Evolutionary conservation across 2,113 vertebrate genomes (phyloP).

Genomic region (Eolophus roseicapilla): DNA sequence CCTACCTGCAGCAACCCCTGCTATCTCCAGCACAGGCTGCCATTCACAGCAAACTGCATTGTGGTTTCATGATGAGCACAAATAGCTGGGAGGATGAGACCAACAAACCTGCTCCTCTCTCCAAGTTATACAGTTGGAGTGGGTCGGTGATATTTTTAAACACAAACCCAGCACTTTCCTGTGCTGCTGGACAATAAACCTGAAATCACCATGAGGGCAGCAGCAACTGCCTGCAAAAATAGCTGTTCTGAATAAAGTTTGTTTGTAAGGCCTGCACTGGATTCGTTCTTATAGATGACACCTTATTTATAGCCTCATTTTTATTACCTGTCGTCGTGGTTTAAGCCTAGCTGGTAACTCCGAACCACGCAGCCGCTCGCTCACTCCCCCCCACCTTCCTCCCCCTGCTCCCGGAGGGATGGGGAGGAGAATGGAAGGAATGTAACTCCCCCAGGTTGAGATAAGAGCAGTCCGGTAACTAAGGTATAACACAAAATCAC

Average conservation of each 20-base stretch:
- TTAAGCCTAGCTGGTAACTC: no score
- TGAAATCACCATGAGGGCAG: not conserved
- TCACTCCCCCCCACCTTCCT: no score
- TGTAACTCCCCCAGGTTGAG: no score
- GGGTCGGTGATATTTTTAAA: fast-evolving
- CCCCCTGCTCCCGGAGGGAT: no score
- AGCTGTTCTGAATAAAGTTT: not conserved
- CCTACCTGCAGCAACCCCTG: not conserved
- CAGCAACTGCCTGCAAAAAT: not conserved
- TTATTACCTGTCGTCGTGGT: not conserved
- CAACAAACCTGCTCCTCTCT: not conserved
- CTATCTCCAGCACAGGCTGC: not conserved
- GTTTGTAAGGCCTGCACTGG: not conserved
- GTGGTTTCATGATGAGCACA: not conserved
- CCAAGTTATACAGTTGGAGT: fast-evolving
- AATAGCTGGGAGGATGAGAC: fast-evolving
- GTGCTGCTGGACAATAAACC: not conserved
- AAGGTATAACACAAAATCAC: no score
- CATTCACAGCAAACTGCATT: not conserved
- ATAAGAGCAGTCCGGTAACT: no score
- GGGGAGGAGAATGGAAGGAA: no score
- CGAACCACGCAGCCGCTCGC: no score
- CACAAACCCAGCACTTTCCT: not conserved
- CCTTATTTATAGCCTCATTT: not conserved
- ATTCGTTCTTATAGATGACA: not conserved